Conservation (phyloP, 2,113 vertebrate species). For the Fulica atra region DNA sequence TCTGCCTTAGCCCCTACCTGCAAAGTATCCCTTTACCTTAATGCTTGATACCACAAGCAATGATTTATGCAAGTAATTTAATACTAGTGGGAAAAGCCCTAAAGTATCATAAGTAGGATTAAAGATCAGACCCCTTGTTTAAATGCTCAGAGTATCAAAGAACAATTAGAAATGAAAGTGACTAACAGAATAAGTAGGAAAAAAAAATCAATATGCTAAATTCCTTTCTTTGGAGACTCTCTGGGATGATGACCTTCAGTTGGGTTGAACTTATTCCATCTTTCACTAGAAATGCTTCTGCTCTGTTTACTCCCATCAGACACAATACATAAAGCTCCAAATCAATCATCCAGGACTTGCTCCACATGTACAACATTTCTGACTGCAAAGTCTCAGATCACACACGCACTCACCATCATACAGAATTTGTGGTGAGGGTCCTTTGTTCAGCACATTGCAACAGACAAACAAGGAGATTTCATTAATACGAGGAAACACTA, state of each 20-base stretch:
- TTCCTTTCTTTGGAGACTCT: not conserved
- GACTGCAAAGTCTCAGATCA: not conserved
- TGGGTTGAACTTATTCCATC: not conserved
- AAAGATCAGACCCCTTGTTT: not conserved
- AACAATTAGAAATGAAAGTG: slow-evolving; percentile 28
- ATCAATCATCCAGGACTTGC: not conserved
- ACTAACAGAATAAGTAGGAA: not conserved
- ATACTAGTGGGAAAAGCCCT: not conserved
- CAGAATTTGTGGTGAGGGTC: not conserved
- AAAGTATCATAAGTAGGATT: not conserved
- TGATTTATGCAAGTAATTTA: not conserved
- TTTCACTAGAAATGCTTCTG: not conserved
- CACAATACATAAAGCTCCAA: not conserved
- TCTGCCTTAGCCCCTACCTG: not conserved
- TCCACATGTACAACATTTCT: not conserved
- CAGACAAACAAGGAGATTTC: not conserved
- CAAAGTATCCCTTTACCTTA: not conserved
- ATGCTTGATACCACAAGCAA: not conserved
- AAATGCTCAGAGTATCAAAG: not conserved
- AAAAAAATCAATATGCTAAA: slow-evolving; percentile 24
- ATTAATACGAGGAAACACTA: not conserved
- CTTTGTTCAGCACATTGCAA: not conserved
- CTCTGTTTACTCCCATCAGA: not conserved
- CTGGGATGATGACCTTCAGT: not conserved
- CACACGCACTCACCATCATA: not conserved